Evolutionary conservation across 2,797 vertebrate species (phyloP).

Genomic region (Poecilia gillii): DNA sequence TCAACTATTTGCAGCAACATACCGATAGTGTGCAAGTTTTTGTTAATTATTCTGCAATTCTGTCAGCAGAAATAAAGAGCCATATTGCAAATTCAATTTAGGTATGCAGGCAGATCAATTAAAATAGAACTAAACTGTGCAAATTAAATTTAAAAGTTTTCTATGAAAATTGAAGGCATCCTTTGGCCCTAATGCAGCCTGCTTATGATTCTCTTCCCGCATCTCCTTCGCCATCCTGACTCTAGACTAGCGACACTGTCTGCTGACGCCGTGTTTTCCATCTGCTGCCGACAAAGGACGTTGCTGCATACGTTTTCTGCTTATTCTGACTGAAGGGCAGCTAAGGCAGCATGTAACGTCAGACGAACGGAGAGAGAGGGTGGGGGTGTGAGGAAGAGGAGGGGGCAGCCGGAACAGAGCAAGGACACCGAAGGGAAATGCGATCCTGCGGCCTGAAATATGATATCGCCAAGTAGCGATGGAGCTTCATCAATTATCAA

Average conservation of each 20-base stretch:
- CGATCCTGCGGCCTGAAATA: conserved; percentile 28
- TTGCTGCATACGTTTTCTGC: conserved; percentile 37
- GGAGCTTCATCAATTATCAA: conserved; percentile 65
- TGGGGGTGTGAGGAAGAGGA: conserved; percentile 3
- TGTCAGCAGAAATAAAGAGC: background rate
- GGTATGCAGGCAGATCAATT: background rate
- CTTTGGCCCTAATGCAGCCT: background rate
- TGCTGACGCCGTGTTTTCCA: conserved; percentile 2
- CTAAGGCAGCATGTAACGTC: conserved; percentile 28
- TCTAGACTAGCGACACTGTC: conserved; percentile 23
- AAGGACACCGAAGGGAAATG: conserved; percentile 42
- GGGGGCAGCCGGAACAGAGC: conserved; percentile 8
- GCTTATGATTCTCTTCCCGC: conserved; percentile 11
- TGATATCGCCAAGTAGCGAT: conserved; percentile 31
- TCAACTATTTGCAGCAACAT: conserved; percentile 44
- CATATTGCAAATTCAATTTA: background rate
- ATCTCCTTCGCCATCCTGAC: conserved; percentile 1
- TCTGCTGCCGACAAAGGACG: conserved; percentile 45
- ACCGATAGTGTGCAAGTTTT: conserved; percentile 19
- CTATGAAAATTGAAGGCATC: background rate
- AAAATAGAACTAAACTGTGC: conserved; percentile 14
- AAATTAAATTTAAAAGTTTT: conserved; percentile 2
- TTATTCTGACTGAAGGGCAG: conserved; percentile 39
- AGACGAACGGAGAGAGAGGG: conserved; percentile 11
- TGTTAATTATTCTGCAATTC: background rate